Evolutionary conservation across 37 sponge, comb jelly and placozoan genomes (phyloP), one percentile per base, ranked within the genome.

Genomic region (Bolinopsis microptera): DNA sequence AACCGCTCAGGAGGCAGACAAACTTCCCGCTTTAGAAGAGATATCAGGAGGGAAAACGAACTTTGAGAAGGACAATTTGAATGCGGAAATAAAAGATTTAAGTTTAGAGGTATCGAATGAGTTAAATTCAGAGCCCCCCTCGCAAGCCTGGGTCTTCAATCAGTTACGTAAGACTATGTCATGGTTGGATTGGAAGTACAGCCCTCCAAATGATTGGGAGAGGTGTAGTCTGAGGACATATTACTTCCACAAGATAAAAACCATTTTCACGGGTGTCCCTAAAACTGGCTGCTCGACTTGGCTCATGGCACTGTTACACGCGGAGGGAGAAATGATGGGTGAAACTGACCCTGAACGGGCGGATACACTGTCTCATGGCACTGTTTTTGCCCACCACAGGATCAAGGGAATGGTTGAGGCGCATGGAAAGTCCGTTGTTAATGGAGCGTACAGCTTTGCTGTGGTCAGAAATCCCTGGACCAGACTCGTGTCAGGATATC

Each of bases 391-490:
- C 3, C 25, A 70, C 3, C 33, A 35, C 27, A 35, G 37, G 36
- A 16, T 35, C 33, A 32, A 3, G 33, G 21, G 32, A 18, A 32
- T 16, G 35, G 18, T 77, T 77, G 21, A 34, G 33, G 37, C 27
- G 36, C 33, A 32, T 36, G 36, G 36, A 32, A 16, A 33, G 1
- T 2, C 0, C 9, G 80, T 16, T 8, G 3, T 35, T 31, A 21
- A 77, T 3, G 26, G 21, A 13, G 80, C 32, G 80, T 77, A 21
- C 32, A 77, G 80, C 18, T 77, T 77, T 32, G 32, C 80, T 35
- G 80, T 77, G 13, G 32, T 77, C 3, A 1, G 80, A 22, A 77
- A 77, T 32, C 80, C 80, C 35, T 77, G 80, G 80, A 77, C 80
- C 37, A 77, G 80, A 18, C 80, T 77, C 0, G 80, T 77, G 21